phyloP scores from a whole-genome alignment of 1,140 invertebrate genomes.

The Orchesella cincta region DNA sequence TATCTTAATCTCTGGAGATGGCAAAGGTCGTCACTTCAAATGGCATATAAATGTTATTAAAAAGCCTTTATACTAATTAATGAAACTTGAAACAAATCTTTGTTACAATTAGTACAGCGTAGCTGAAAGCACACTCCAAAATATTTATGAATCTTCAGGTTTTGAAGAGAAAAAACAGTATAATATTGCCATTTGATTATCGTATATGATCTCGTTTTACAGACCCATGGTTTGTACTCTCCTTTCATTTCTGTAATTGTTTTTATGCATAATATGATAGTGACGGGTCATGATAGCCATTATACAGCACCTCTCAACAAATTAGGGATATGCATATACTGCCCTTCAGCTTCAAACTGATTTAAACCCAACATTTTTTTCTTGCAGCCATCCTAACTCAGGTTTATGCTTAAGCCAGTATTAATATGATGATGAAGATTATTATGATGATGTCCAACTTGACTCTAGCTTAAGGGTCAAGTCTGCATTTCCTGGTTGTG shows the following conservation, averaged over 20 bases:
- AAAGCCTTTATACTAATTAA: no score
- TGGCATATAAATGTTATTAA: no score
- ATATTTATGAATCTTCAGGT: no score
- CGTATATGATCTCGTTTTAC: no score
- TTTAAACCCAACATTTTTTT: not conserved
- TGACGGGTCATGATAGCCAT: not conserved
- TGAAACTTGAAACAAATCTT: no score
- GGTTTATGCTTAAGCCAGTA: not conserved
- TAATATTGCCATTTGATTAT: no score
- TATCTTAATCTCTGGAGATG: no score
- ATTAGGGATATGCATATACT: not conserved
- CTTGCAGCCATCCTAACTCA: not conserved
- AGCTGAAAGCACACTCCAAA: no score
- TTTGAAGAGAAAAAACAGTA: no score
- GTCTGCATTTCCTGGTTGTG: not conserved
- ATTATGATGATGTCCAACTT: not conserved
- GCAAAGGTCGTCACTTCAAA: no score
- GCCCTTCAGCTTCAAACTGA: not conserved
- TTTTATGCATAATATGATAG: slow-evolving; percentile 6
- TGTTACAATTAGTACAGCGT: no score
- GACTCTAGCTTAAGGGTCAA: slow-evolving; percentile 12
- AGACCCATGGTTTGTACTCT: slow-evolving; percentile 1
- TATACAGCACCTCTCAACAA: not conserved
- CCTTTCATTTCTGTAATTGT: not conserved
- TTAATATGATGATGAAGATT: not conserved